Base-by-base conservation (phyloP, 2,113 vertebrate genomes). In the Chauna torquata region DNA sequence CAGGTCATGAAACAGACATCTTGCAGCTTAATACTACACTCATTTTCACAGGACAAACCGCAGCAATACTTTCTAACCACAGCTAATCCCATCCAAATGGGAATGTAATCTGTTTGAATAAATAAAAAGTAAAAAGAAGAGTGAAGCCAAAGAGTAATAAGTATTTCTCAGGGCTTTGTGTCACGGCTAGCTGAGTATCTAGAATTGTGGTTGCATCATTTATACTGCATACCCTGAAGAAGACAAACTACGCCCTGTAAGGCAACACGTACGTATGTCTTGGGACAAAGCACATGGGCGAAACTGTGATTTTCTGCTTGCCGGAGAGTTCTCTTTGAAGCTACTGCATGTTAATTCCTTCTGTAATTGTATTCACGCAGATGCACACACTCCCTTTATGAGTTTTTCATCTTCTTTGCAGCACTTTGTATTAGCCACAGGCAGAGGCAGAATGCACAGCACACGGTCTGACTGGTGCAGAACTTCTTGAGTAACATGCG, bases 41-140 rank as follows among this genome's bases (percentile, higher is more conserved):
- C 86, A 80, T 96, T 81, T 96, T 85, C 96, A 84, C 83, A 94
- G 96, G 86, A 97, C 91, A 96, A 93, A 93, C 94, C 88, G 0
- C 80, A 97, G 92, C 71, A 96, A 88, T 96, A 93, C 82, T 94
- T 96, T 91, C 87, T 96, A 95, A 92, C 91, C 95, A 89, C 80
- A 82, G 80, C 92, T 94, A 95, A 96, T 97, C 91, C 96, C 69
- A 85, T 97, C 77, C 97, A 97, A 97, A 94, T 93, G 96, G 90
- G 81, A 96, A 96, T 90, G 94, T 96, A 95, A 98, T 96, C 96
- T 95, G 70, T 92, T 95, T 93, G 90, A 90, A 86, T 74, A 96
- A 96, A 97, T 97, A 93, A 97, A 71, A 97, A 95, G 83, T 64
- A 88, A 93, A 96, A 97, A 91, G 82, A 54, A 49, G 44, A 96